Evolutionary conservation across 1,140 invertebrate genomes (phyloP).

Genomic region (Bombus polaris): DNA sequence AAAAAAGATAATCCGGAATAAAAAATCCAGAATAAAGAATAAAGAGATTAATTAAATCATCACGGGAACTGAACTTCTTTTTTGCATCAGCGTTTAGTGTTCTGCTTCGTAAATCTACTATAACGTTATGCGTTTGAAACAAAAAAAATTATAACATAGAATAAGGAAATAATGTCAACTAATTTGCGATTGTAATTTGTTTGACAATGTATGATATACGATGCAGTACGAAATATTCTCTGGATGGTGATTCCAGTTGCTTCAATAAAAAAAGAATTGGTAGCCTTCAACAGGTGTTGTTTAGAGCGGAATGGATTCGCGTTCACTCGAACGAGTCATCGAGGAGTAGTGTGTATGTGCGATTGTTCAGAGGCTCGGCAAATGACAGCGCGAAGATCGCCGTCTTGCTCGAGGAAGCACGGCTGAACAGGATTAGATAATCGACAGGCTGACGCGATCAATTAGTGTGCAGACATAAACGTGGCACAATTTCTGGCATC

Average conservation of each 20-base stretch:
- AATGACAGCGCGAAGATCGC: background rate
- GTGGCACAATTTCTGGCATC: conserved; percentile 49
- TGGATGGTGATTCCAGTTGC: background rate
- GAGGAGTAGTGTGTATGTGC: too few relatives aligned
- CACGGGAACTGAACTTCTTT: too few relatives aligned
- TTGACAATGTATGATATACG: too few relatives aligned
- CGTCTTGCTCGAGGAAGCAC: conserved; percentile 19
- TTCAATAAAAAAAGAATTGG: too few relatives aligned
- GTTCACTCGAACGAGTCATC: background rate
- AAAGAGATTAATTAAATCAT: background rate
- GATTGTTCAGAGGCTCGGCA: background rate
- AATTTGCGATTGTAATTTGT: too few relatives aligned
- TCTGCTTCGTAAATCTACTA: too few relatives aligned
- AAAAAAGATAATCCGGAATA: too few relatives aligned
- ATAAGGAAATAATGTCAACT: too few relatives aligned
- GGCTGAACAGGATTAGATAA: conserved; percentile 54
- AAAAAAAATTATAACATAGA: too few relatives aligned
- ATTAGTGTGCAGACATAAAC: conserved; percentile 40
- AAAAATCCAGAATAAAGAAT: too few relatives aligned
- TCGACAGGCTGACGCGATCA: conserved; percentile 47
- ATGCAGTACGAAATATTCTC: background rate
- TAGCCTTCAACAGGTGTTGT: background rate
- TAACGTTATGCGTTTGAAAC: too few relatives aligned
- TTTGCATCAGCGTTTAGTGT: too few relatives aligned
- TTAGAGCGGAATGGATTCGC: background rate